Base-by-base conservation (phyloP, 2,113 vertebrate genomes). In the Talpa occidentalis region DNA sequence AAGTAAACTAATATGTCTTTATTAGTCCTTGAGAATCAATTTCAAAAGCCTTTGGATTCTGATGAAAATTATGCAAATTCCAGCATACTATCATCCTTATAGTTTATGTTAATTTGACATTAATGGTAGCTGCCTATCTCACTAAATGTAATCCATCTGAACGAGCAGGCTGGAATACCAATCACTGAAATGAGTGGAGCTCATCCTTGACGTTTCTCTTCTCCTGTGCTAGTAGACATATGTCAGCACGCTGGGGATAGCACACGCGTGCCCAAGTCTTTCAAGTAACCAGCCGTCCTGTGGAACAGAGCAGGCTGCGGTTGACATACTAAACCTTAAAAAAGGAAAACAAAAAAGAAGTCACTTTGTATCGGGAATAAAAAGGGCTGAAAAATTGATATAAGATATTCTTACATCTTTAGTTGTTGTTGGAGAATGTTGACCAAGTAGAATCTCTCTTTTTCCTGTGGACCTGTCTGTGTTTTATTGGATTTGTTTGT, bases 91-190 rank as follows among this genome's bases (percentile, higher is more conserved):
- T 60, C 76, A 59, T 95, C 87, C 84, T 98, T 97, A 79, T 92
- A 97, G 96, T 97, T 98, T 93, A 97, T 97, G 95, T 87, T 98
- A 98, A 98, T 97, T 98, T 98, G 96, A 97, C 91, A 96, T 97
- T 98, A 97, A 97, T 97, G 80, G 88, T 97, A 97, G 76, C 82
- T 97, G 88, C 88, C 93, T 97, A 19, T 97, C 95, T 88, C 82
- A 60, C 81, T 94, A 94, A 91, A 90, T 97, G 70, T 95, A 97
- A 97, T 96, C 96, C 94, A 97, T 96, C 96, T 97, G 92, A 97
- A 94, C 85, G n/a, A 96, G 56, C 66, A 92, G 3, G 35, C 32
- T 47, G 74, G 90, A 97, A 96, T 97, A 95, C 60, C 80, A 97
- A 26, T 97, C 97, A 97, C 83, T n/a, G 81, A 94, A 97, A 95